Evolutionary conservation across 2,888 invertebrate genomes (phyloP), one percentile per base, ranked within the genome.

Genomic region (Andricus curvator): DNA sequence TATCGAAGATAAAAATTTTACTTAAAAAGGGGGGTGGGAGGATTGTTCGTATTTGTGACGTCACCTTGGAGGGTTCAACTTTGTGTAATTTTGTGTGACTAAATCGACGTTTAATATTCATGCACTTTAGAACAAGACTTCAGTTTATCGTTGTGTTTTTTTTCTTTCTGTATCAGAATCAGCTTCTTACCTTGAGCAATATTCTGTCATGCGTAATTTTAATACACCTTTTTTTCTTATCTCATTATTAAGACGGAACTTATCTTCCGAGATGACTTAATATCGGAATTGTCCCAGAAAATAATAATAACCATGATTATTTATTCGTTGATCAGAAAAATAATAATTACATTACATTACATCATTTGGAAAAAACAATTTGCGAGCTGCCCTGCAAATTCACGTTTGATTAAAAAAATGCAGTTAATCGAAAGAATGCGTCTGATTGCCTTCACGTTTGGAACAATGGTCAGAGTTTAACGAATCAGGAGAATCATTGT

Each of bases 381-480:
- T 48, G 17, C 29, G 25, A 25, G 48, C 68, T 48, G 20, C 29
- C 44, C 25, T 51, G 70, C 51, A 48, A 51, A 70, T 56, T 9
- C 11, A 51, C 25, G 70, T 48, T 70, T 70, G 25, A 51, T 70
- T 70, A n/a, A 70, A 70, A 70, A 70, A 70, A 33, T 48, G 25
- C 29, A n/a, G n/a, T 70, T 70, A 51, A 70, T 70, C 51, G 51
- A 51, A 70, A 25, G 48, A 70, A 70, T 25, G 29, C 51, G 11
- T 51, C 48, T 70, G 51, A 51, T 51, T 51, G 70, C 29, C n/a
- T 70, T 70, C 25, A 70, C 20, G 25, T 51, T 70, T 48, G 20
- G 22, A 70, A 70, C 29, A 65, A 65, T 70, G 51, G 51, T 51
- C 70, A 48, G 48, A 70, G 48, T 70, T 51, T 51, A 51, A 70